Conservation (phyloP, 2,888 invertebrate genomes). For the Lasioglossum figueresi region DNA sequence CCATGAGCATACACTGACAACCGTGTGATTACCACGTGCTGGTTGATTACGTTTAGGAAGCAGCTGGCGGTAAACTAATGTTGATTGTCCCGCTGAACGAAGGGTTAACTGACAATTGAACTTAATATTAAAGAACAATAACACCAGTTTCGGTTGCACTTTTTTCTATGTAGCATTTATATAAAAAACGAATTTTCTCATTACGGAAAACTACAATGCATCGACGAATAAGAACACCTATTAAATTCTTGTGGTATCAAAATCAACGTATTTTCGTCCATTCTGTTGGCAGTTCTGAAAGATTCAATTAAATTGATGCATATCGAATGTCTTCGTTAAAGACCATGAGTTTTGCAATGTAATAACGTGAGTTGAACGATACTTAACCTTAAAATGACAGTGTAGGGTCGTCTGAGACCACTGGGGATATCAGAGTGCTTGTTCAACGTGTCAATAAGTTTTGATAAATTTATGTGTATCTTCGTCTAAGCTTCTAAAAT, state of each 20-base stretch:
- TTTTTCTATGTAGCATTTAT: slow-evolving; percentile 16
- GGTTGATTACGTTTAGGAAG: slow-evolving; percentile 72
- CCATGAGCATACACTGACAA: slow-evolving; percentile 40
- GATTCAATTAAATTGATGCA: slow-evolving; percentile 1
- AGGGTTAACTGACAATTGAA: slow-evolving; percentile 81
- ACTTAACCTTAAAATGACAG: slow-evolving; percentile 20
- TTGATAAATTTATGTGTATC: neutral
- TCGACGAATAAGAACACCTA: neutral
- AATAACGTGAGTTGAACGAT: slow-evolving; percentile 7
- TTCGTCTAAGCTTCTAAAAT: neutral
- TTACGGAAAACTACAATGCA: neutral
- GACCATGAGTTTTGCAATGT: slow-evolving; percentile 15
- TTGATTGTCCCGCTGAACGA: slow-evolving; percentile 74
- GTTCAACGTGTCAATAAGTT: slow-evolving; percentile 11
- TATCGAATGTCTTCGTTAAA: slow-evolving; percentile 12
- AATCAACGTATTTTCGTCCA: neutral
- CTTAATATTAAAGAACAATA: slow-evolving; percentile 74
- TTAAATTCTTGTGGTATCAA: neutral
- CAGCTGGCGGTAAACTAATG: slow-evolving; percentile 75
- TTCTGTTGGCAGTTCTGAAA: neutral
- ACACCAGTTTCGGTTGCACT: slow-evolving; percentile 37
- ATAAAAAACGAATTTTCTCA: neutral
- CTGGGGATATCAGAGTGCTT: neutral
- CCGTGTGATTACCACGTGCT: slow-evolving; percentile 68
- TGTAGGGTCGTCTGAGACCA: slow-evolving; percentile 4